Evolutionary conservation across 2,888 invertebrate species (phyloP).

Genomic region (Bedellia somnulentella): DNA sequence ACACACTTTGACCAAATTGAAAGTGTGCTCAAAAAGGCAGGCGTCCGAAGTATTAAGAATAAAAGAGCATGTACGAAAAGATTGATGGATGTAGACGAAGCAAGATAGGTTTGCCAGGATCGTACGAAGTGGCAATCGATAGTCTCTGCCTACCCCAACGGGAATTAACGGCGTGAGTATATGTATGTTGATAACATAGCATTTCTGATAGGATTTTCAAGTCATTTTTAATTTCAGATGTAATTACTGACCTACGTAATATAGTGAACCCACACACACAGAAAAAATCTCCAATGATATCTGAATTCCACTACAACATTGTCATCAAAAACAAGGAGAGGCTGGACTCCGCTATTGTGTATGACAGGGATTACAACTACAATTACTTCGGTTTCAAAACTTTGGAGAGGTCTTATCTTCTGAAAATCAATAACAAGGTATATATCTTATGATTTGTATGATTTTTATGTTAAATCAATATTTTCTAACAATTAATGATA

Average conservation of each 20-base stretch:
- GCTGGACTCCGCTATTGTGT: constrained; percentile 93
- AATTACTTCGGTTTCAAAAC: constrained; percentile 99
- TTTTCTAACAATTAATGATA: neutral
- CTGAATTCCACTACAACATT: constrained; percentile 77
- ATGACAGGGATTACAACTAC: constrained; percentile 95
- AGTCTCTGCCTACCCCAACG: too few relatives aligned
- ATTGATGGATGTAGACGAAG: too few relatives aligned
- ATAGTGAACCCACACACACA: constrained; percentile 75
- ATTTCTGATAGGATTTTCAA: too few relatives aligned
- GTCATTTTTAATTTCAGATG: constrained; percentile 66
- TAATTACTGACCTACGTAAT: constrained; percentile 83
- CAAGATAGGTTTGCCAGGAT: too few relatives aligned
- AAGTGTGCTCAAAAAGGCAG: too few relatives aligned
- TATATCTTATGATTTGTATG: constrained; percentile 5
- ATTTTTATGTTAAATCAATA: neutral
- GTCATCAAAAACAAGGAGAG: constrained; percentile 85
- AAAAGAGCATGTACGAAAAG: too few relatives aligned
- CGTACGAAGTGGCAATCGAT: too few relatives aligned
- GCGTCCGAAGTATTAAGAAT: too few relatives aligned
- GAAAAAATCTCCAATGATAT: constrained; percentile 80
- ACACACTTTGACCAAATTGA: too few relatives aligned
- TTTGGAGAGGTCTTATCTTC: constrained; percentile 89
- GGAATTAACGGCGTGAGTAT: too few relatives aligned
- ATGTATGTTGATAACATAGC: too few relatives aligned
- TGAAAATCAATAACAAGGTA: constrained; percentile 85